Conservation (phyloP, 2,888 invertebrate genomes). For the Aquatica leii region DNA sequence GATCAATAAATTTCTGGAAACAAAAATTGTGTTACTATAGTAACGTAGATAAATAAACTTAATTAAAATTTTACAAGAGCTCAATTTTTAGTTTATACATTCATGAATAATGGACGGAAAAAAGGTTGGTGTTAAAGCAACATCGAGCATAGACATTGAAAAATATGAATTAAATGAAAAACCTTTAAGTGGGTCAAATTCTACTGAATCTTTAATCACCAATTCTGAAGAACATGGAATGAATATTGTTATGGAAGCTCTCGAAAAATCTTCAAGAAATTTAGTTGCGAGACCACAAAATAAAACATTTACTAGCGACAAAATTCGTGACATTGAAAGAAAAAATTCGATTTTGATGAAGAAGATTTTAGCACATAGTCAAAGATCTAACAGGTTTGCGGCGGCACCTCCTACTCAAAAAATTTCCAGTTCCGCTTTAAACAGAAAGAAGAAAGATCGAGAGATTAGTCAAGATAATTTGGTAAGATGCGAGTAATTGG, state of each 20-base stretch:
- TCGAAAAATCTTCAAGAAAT: constrained; percentile 16
- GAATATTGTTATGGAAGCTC: neutral
- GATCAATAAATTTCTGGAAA: neutral
- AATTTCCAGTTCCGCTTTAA: constrained; percentile 44
- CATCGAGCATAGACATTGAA: no score
- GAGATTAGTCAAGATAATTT: constrained; percentile 49
- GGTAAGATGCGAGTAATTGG: constrained; percentile 35
- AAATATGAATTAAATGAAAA: no score
- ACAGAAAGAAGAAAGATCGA: constrained; percentile 46
- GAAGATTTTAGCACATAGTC: constrained; percentile 44
- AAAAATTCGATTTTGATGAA: constrained; percentile 46
- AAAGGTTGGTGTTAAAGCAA: no score
- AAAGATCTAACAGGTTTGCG: constrained; percentile 40
- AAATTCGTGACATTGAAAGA: constrained; percentile 46
- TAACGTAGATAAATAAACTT: constrained; percentile 24
- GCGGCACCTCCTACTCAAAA: constrained; percentile 24
- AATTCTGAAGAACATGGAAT: neutral
- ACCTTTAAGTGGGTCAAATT: neutral
- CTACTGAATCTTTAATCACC: neutral
- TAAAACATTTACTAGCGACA: constrained; percentile 44
- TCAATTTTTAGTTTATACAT: no score
- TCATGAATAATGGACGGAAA: no score
- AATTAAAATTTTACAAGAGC: neutral
- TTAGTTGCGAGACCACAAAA: constrained; percentile 27
- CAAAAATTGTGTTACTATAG: constrained; percentile 21